Evolutionary conservation across 2,797 vertebrate genomes (phyloP), one percentile per base, ranked within the genome.

Genomic region (Enteromius trimaculatus): DNA sequence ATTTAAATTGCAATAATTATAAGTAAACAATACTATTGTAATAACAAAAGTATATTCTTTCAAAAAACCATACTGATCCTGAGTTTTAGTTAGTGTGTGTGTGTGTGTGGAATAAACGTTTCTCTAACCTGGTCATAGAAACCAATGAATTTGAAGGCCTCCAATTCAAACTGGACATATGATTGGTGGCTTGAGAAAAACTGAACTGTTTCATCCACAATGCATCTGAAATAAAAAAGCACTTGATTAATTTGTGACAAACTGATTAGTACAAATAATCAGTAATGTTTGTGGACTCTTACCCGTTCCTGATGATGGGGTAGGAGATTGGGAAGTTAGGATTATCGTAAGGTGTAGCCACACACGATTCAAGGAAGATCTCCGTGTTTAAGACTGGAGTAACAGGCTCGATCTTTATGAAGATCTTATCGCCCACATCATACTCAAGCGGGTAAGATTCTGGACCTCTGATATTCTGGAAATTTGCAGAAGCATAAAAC

Each of bases 91-190:
- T 49, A 14, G 44, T 51, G 49, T 19, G 16, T 53, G 44, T 51
- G 49, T 19, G 17, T 19, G 49, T 51, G 47, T 55, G 13, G 1
- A 23, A 1, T 55, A 37, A 4, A 39, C 10, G 11, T 2, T 10
- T 23, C 3, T 17, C 58, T 86, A 72, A 94, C 94, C 89, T 94
- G 91, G 66, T 93, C 86, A 21, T 92, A 86, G n/a, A 88, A 0
- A 39, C 94, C 92, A 31, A 94, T 93, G 87, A 95, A 95, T 77
- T 92, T 88, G 87, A 95, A 95, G 64, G 93, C 92, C 77, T 94
- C 91, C 23, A 94, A 39, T 42, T 42, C 90, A 90, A 95, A 92
- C 71, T 47, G 26, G 86, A 92, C 93, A 0, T 91, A 74, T 11
- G 42, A 87, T 4, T 62, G 0, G 11, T 88, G 42, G 17, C 4